phyloP scores from a whole-genome alignment of 2,888 invertebrate species.

The Escarpia spicata region DNA sequence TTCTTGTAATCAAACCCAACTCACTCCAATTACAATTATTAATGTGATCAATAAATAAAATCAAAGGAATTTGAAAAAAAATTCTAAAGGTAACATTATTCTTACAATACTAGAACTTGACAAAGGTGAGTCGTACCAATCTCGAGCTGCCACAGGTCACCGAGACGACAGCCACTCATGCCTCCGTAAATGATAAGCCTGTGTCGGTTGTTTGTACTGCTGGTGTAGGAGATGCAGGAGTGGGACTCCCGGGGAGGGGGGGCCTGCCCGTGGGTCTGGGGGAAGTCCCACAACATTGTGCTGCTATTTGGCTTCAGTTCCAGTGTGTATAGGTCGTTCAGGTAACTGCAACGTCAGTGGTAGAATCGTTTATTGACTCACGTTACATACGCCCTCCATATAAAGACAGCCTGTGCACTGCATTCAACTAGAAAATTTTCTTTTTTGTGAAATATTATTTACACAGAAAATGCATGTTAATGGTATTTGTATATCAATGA shows the following conservation, averaged over 20 bases:
- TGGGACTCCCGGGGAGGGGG: slow-evolving; percentile 95
- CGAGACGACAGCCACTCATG: slow-evolving; percentile 97
- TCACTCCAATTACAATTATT: too few species aligned
- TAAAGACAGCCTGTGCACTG: too few species aligned
- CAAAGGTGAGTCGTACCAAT: slow-evolving; percentile 71
- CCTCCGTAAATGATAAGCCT: slow-evolving; percentile 96
- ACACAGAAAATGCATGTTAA: background rate
- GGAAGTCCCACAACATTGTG: slow-evolving; percentile 87
- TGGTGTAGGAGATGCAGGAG: slow-evolving; percentile 85
- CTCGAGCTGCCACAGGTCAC: slow-evolving; percentile 96
- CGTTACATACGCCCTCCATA: too few species aligned
- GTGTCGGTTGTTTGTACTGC: slow-evolving; percentile 79
- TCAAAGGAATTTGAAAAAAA: too few species aligned
- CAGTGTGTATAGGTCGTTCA: slow-evolving; percentile 94
- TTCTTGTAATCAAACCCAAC: too few species aligned
- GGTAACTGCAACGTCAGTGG: slow-evolving; percentile 72
- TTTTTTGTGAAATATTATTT: background rate
- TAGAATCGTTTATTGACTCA: too few species aligned
- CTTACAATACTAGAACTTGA: too few species aligned
- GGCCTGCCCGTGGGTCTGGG: slow-evolving; percentile 89
- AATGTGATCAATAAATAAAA: too few species aligned
- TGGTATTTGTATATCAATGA: too few species aligned
- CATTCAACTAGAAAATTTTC: too few species aligned
- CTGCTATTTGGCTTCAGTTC: slow-evolving; percentile 83
- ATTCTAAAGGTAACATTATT: too few species aligned